Evolutionary conservation across 2,888 invertebrate species (phyloP).

Genomic region (Spilosoma lubricipeda): DNA sequence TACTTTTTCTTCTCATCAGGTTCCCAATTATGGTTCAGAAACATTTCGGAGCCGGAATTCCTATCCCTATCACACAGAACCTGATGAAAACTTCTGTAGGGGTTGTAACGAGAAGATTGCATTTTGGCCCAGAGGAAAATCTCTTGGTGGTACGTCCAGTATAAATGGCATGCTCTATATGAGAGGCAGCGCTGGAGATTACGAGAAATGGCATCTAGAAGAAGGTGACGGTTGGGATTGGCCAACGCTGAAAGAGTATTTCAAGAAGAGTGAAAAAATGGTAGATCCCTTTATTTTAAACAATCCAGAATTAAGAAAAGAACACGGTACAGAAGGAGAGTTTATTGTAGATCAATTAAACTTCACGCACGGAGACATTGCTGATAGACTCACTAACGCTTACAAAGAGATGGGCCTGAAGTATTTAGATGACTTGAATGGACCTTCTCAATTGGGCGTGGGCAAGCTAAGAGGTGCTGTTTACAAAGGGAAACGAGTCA

Average conservation of each 20-base stretch:
- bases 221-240: constrained; percentile 78
- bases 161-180: constrained; percentile 79
- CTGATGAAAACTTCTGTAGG: constrained; percentile 65
- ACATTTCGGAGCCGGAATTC: constrained; percentile 65
- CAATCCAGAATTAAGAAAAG: constrained; percentile 66
- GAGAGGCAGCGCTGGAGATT: constrained; percentile 75
- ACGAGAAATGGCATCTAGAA: constrained; percentile 70
- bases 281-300: constrained; percentile 74
- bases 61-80: constrained; percentile 76
- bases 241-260: constrained; percentile 71
- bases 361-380: constrained; percentile 70
- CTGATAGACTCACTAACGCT: constrained; percentile 69
- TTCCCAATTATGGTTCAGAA: constrained; percentile 72
- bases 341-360: constrained; percentile 82
- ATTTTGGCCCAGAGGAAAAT: constrained; percentile 78
- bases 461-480: constrained; percentile 83
- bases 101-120: constrained; percentile 64
- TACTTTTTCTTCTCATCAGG: constrained; percentile 57
- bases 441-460: constrained; percentile 82
- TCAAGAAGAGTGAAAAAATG: constrained; percentile 78
- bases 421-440: constrained; percentile 75
- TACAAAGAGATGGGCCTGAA: constrained; percentile 83
- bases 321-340: constrained; percentile 82
- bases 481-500: constrained; percentile 83
- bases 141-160: constrained; percentile 78